Percentiles rank a stretch among this genome's conserved stretches.
Evolutionary conservation across 2,113 vertebrate species (phyloP).

Genomic region (Pachycephala philippinensis): DNA sequence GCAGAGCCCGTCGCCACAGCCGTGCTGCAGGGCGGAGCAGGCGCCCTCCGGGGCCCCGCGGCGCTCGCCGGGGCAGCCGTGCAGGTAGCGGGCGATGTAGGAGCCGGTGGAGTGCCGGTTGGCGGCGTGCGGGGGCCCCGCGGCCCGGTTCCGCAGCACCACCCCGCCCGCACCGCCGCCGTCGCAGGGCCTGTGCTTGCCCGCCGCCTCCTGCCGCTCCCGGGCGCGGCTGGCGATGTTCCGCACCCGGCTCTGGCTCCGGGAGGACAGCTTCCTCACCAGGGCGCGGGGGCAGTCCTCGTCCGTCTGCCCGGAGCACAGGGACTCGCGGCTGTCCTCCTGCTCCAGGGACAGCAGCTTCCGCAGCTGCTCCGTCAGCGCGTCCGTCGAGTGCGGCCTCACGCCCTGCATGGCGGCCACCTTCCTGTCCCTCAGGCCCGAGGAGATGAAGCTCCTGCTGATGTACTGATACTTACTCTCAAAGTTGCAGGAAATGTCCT

Average conservation of each 20-base stretch:
- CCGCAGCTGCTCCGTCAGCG: constrained; percentile 88
- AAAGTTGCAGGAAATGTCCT: constrained; percentile 95
- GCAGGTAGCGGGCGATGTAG: constrained; percentile 87
- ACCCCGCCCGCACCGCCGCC: constrained; percentile 63
- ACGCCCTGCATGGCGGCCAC: constrained; percentile 8
- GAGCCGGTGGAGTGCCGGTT: constrained; percentile 95
- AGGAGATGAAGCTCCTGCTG: constrained; percentile 87
- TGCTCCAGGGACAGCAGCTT: constrained; percentile 86
- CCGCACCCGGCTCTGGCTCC: constrained; percentile 94
- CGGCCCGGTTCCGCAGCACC: constrained; percentile 80
- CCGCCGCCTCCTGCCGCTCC: constrained; percentile 86
- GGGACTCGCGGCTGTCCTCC: constrained; percentile 65
- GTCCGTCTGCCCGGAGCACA: constrained; percentile 47
- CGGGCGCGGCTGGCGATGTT: constrained; percentile 93
- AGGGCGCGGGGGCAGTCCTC: constrained; percentile 77
- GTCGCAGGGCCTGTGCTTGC: not conserved
- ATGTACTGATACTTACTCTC: constrained; percentile 96
- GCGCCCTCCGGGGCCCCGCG: constrained; percentile 88
- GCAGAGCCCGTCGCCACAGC: constrained; percentile 74
- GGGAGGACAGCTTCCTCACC: constrained; percentile 87
- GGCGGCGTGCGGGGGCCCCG: constrained; percentile 48
- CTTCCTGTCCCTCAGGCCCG: constrained; percentile 75
- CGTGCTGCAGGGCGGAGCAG: constrained; percentile 70
- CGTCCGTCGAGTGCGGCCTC: constrained; percentile 74
- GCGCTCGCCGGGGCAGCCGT: constrained; percentile 56